Evolutionary conservation across 2,888 invertebrate species (phyloP).

Genomic region (Trichogramma dendrolimi): DNA sequence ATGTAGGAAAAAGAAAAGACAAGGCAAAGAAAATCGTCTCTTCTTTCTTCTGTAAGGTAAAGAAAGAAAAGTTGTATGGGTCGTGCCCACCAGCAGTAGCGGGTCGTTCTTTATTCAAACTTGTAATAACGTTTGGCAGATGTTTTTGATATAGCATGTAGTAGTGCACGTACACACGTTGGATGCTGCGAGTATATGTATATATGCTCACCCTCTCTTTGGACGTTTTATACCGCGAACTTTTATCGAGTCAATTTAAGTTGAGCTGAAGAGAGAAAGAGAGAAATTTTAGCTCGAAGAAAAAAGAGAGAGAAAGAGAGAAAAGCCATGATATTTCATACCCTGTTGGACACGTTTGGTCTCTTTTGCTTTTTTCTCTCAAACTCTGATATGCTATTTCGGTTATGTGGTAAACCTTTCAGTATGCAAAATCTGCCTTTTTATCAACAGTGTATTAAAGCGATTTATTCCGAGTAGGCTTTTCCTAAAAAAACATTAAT

Average conservation of each 20-base stretch:
- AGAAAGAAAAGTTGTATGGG: no score
- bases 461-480: conserved; percentile 14
- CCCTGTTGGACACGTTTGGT: conserved; percentile 20
- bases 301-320: no score
- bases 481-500: not conserved
- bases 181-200: no score
- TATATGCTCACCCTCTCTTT: conserved; percentile 32
- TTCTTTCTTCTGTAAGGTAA: not conserved
- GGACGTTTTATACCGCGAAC: conserved; percentile 49
- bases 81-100: no score
- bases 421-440: not conserved
- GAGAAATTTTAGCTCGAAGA: conserved; percentile 10
- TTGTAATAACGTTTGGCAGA: conserved; percentile 54
- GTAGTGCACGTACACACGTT: conserved; percentile 12
- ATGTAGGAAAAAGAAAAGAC: no score
- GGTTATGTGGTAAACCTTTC: no score
- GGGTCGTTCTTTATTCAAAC: conserved; percentile 51
- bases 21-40: conserved; percentile 3
- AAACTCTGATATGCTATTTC: not conserved
- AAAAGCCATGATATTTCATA: conserved; percentile 22
- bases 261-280: conserved; percentile 39
- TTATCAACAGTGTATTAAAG: conserved; percentile 29
- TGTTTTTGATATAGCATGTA: conserved; percentile 48
- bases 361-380: conserved; percentile 11
- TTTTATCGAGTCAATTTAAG: conserved; percentile 54